Conservation (phyloP, 2,888 invertebrate genomes). For the Dioctria linearis region DNA sequence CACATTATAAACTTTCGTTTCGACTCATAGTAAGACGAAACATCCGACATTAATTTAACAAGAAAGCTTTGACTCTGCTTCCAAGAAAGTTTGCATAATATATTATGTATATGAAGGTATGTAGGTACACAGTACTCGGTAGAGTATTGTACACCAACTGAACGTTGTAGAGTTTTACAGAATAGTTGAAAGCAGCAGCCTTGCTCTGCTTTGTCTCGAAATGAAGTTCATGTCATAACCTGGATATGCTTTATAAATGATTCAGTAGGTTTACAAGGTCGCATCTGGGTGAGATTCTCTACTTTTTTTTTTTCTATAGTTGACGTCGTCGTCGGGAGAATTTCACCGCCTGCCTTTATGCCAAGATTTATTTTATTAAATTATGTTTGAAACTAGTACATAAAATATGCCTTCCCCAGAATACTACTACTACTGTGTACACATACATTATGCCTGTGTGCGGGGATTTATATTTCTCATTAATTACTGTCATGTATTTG, state of each 20-base stretch:
- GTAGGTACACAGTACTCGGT: too few species aligned
- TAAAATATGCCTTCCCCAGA: too few species aligned
- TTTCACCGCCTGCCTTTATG: too few species aligned
- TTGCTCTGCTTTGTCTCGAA: not conserved
- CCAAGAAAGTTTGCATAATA: slow-evolving; percentile 1
- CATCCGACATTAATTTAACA: not conserved
- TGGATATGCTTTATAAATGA: slow-evolving; percentile 6
- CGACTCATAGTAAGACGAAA: not conserved
- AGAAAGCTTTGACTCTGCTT: not conserved
- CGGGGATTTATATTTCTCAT: too few species aligned
- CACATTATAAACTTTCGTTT: not conserved
- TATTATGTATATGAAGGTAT: not conserved
- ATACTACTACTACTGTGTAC: too few species aligned
- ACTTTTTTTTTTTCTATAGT: not conserved
- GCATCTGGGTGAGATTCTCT: not conserved
- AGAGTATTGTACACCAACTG: not conserved
- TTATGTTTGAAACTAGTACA: too few species aligned
- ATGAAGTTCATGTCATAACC: not conserved
- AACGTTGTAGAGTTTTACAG: not conserved
- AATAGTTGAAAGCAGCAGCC: not conserved
- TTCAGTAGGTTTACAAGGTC: not conserved
- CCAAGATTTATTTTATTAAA: too few species aligned
- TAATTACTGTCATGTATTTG: too few species aligned
- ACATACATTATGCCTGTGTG: too few species aligned
- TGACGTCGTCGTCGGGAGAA: too few species aligned